Evolutionary conservation across 2,113 vertebrate species (phyloP), one percentile per base, ranked within the genome.

Genomic region (Parus major): DNA sequence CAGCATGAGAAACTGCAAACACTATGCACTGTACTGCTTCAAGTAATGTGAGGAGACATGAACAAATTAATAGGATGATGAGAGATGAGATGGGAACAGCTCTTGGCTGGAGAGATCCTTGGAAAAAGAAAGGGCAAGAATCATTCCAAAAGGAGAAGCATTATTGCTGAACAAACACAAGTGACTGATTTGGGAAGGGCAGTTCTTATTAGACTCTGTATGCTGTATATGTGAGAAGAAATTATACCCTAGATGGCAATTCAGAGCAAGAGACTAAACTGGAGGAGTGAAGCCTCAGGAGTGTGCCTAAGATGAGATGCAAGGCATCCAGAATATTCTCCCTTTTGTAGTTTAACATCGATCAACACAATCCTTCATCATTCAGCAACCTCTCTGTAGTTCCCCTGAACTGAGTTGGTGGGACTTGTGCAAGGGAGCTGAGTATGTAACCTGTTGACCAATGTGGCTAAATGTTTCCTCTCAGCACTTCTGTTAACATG

Each of bases 391-490:
- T 31, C 29, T 49, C 17, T 4, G 3, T 42, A 25, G 50, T 19
- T 77, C 61, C 28, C 42, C 65, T 55, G 52, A 93, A 75, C 56
- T 6, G 33, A 90, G 27, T 56, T 3, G 0, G 49, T 11, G 77
- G 29, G 35, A 60, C 22, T 46, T 39, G 12, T 28, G 28, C 24
- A 60, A 85, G 25, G 12, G 42, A 89, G 11, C 11, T 82, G 47
- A 80, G 46, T 12, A 47, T 0, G 1, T 18, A 93, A 66, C 15
- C 20, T 60, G 52, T 4, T 86, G 44, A 53, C 21, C 46, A 84
- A 35, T 0, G 0, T 0, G 52, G 49, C 25, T n/a, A 20, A 75
- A 73, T 0, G 0, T 15, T 52, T 61, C 39, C 63, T 44, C 35
- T 81, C 73, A 78, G 53, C 29, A 19, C 13, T 83, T 83, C 39